Percentiles rank a stretch among this genome's conserved stretches.
phyloP scores from a whole-genome alignment of 1,140 invertebrate species.

The Leptinotarsa lineolata region DNA sequence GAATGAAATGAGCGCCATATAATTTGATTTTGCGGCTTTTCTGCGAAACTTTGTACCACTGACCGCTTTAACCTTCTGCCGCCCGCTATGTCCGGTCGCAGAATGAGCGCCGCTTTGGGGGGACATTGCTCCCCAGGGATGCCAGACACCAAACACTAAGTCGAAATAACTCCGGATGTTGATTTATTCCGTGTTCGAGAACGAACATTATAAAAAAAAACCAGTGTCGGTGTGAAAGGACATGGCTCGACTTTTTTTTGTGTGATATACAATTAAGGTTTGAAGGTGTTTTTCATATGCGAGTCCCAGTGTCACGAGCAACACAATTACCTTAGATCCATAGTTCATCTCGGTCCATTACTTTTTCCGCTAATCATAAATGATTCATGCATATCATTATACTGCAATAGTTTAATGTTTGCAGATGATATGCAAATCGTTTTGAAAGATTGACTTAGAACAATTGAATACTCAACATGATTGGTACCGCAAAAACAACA shows the following conservation, averaged over 20 bases:
- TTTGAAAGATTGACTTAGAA: too few species aligned
- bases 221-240: background rate
- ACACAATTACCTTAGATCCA: too few species aligned
- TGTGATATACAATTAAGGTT: too few species aligned
- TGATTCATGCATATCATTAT: too few species aligned
- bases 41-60: conserved; percentile 51
- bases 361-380: too few species aligned
- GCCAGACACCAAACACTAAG: background rate
- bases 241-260: background rate
- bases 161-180: background rate
- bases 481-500: too few species aligned
- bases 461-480: too few species aligned
- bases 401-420: too few species aligned
- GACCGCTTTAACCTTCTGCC: conserved; percentile 49
- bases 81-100: conserved; percentile 35
- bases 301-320: too few species aligned
- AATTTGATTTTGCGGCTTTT: conserved; percentile 52
- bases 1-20: conserved; percentile 48
- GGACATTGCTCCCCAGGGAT: background rate
- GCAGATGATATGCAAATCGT: too few species aligned
- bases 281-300: too few species aligned
- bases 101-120: background rate
- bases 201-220: background rate
- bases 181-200: conserved; percentile 3
- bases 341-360: too few species aligned